Evolutionary conservation across 2,113 vertebrate species (phyloP).

Genomic region (Phyllostomus hastatus): DNA sequence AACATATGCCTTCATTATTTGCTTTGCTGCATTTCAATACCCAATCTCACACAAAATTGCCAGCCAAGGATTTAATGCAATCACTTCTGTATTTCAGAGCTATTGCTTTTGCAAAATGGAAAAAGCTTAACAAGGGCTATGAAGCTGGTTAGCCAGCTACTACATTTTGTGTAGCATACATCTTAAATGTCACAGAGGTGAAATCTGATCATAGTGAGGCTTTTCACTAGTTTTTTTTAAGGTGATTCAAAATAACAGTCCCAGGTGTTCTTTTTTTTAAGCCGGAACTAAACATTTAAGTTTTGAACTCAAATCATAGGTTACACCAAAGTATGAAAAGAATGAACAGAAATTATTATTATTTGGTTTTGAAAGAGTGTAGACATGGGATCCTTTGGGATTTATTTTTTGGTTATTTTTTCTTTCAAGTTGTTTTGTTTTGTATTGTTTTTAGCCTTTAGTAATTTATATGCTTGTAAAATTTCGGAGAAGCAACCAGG

Average conservation of each 20-base stretch:
- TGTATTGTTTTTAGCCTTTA: not conserved
- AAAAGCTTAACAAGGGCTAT: constrained; percentile 80
- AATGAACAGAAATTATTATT: not conserved
- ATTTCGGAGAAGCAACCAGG: not conserved
- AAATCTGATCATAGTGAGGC: constrained; percentile 51
- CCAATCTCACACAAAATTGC: constrained; percentile 85
- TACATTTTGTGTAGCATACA: constrained; percentile 59
- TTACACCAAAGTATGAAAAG: not conserved
- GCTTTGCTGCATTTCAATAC: constrained; percentile 92
- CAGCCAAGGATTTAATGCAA: constrained; percentile 86
- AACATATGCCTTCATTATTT: constrained; percentile 95
- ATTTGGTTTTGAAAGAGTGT: not conserved
- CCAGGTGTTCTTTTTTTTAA: not conserved
- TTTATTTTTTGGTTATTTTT: not conserved
- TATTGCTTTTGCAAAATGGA: constrained; percentile 78
- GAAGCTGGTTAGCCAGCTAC: constrained; percentile 74
- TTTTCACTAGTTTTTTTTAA: not conserved
- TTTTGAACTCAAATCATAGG: constrained; percentile 45
- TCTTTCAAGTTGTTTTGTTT: constrained; percentile 15
- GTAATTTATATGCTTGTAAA: constrained; percentile 46
- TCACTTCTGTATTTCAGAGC: constrained; percentile 84
- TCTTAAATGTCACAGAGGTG: constrained; percentile 67
- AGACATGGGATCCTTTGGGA: not conserved
- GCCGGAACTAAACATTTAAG: not conserved
- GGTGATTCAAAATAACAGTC: constrained; percentile 23